A percentile compares a stretch with the other conserved stretches of the same genome.
Evolutionary conservation across 2,113 vertebrate genomes (phyloP).

Genomic region (Hirundichthys speculiger): DNA sequence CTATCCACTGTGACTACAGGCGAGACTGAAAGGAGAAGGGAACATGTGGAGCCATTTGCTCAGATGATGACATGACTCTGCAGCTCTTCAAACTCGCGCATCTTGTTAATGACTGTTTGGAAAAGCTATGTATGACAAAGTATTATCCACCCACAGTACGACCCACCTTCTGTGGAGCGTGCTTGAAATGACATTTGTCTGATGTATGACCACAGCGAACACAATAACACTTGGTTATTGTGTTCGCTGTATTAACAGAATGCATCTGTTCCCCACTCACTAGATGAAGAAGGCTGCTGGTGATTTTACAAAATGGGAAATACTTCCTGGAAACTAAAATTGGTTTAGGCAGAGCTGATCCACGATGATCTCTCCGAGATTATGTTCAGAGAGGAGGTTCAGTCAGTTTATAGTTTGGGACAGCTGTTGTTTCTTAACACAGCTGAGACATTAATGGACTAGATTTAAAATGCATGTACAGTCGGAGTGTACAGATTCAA

Average conservation of each 20-base stretch:
- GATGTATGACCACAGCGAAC: conserved; percentile 13
- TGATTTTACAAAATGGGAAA: conserved; percentile 35
- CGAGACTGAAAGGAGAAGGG: no score
- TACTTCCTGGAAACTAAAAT: conserved; percentile 9
- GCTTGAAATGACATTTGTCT: conserved; percentile 30
- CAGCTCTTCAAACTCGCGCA: conserved; percentile 1
- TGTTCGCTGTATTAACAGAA: conserved; percentile 43
- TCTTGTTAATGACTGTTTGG: conserved; percentile 8
- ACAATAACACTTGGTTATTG: conserved; percentile 9
- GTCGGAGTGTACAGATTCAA: no score
- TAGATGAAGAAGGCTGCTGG: conserved; percentile 14
- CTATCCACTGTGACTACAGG: no score
- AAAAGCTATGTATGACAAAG: background rate
- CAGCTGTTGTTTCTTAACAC: background rate
- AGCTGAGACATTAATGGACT: no score
- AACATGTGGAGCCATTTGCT: no score
- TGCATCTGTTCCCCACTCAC: conserved; percentile 32
- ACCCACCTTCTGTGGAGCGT: conserved; percentile 12
- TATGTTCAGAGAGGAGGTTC: no score
- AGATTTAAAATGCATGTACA: no score
- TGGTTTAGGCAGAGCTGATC: conserved; percentile 1
- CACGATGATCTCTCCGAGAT: no score
- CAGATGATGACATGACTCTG: conserved; percentile 3
- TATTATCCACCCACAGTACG: background rate
- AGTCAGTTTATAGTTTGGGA: background rate